phyloP scores from a whole-genome alignment of 2,797 vertebrate genomes.

The Brachyalestes nurse region DNA sequence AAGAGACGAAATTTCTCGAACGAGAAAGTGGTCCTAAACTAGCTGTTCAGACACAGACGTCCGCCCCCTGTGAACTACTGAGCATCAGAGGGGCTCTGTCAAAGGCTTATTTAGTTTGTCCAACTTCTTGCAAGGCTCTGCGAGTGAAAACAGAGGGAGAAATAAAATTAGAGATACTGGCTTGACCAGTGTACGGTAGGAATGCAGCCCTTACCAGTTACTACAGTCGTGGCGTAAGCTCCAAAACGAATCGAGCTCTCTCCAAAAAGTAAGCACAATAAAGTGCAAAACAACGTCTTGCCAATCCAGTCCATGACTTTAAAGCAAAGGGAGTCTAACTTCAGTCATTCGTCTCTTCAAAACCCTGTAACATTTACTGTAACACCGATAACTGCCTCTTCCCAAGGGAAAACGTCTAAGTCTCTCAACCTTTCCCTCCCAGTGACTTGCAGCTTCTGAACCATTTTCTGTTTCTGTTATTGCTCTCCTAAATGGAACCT shows the following conservation, averaged over 20 bases:
- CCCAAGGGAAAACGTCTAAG: neutral
- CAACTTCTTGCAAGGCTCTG: neutral
- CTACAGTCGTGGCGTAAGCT: conserved; percentile 47
- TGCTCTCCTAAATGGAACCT: neutral
- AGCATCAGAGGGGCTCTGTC: neutral
- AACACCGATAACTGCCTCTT: no score
- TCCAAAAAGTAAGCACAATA: conserved; percentile 62
- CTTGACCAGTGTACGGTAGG: neutral
- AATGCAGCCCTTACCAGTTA: conserved; percentile 65
- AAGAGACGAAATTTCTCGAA: neutral
- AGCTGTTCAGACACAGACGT: neutral
- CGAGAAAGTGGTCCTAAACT: neutral
- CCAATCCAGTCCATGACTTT: conserved; percentile 61
- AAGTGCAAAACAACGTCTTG: conserved; percentile 63
- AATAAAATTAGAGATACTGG: neutral
- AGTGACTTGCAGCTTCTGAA: conserved; percentile 5
- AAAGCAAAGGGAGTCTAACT: neutral
- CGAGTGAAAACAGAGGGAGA: neutral
- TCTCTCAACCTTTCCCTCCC: neutral
- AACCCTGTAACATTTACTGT: conserved; percentile 47
- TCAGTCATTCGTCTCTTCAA: conserved; percentile 51
- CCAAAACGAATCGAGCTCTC: conserved; percentile 51
- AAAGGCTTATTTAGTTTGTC: neutral
- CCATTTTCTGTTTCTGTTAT: conserved; percentile 38
- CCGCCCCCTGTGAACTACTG: neutral